A percentile compares a stretch with the other conserved stretches of the same genome.
phyloP scores from a whole-genome alignment of 2,113 vertebrate genomes.

The Physeter macrocephalus region DNA sequence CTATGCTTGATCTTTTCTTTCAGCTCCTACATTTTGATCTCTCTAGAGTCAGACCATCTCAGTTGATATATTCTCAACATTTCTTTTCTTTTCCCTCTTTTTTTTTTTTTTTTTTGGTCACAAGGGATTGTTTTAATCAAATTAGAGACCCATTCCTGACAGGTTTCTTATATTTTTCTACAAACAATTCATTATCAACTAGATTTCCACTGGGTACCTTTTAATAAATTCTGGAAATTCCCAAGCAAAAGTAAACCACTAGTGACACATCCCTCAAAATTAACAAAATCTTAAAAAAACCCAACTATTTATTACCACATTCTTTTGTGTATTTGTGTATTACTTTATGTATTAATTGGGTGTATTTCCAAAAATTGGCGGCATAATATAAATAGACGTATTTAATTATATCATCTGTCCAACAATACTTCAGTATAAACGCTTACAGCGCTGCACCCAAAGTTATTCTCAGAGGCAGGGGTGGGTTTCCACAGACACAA shows the following conservation, averaged over 20 bases:
- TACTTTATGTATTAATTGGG: conserved; percentile 18
- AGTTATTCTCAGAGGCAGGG: background rate
- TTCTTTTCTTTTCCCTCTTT: background rate
- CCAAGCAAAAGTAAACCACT: background rate
- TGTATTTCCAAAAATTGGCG: conserved; percentile 32
- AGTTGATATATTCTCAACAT: background rate
- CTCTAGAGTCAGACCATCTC: background rate
- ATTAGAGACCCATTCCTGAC: background rate
- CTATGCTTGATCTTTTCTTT: background rate
- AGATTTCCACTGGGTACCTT: background rate
- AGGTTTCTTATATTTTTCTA: background rate
- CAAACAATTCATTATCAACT: background rate
- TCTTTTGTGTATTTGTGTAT: background rate
- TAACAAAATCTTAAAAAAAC: background rate
- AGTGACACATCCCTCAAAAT: background rate
- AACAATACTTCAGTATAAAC: conserved; percentile 34
- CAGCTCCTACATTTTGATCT: background rate
- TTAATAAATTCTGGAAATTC: conserved; percentile 8
- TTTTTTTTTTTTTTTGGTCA: background rate
- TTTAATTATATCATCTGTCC: conserved; percentile 67
- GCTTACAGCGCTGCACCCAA: conserved; percentile 34
- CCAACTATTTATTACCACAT: too few relatives aligned
- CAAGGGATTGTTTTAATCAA: background rate
- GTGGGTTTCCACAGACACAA: conserved; percentile 5
- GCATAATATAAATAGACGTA: conserved; percentile 43